Evolutionary conservation across 2,797 vertebrate genomes (phyloP).

Genomic region (Enteromius radiatus): DNA sequence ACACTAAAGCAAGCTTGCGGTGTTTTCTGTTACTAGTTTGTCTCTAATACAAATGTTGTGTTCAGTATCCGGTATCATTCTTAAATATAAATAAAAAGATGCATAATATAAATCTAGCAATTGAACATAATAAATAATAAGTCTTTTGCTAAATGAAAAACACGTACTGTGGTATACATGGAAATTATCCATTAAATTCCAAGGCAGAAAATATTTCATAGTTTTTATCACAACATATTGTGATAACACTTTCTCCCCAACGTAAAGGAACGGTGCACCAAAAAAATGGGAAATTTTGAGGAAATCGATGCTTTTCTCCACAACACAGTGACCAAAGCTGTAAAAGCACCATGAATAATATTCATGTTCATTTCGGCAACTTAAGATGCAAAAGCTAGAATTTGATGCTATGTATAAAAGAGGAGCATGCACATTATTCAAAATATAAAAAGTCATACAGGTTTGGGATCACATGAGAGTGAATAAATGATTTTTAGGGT

Average conservation of each 20-base stretch:
- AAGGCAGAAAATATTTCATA: neutral
- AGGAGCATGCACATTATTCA: constrained; percentile 25
- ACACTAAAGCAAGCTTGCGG: constrained; percentile 73
- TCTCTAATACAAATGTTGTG: constrained; percentile 19
- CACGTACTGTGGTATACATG: constrained; percentile 38
- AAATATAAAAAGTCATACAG: neutral
- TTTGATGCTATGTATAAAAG: neutral
- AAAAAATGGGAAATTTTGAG: neutral
- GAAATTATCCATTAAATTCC: neutral
- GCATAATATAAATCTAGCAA: neutral
- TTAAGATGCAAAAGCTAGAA: neutral
- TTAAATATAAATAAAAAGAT: constrained; percentile 16
- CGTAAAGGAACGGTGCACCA: constrained; percentile 5
- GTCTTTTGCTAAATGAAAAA: neutral
- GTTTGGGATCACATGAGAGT: neutral
- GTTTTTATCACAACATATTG: constrained; percentile 8
- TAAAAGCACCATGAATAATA: neutral
- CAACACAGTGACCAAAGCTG: neutral
- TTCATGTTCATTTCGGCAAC: neutral
- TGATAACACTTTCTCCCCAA: constrained; percentile 13
- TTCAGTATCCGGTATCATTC: constrained; percentile 45
- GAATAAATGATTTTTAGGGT: neutral
- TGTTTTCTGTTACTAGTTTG: constrained; percentile 59
- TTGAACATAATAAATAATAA: neutral
- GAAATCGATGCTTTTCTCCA: neutral